phyloP scores from a whole-genome alignment of 2,888 invertebrate genomes.

The Lepidochrysops patricia region DNA sequence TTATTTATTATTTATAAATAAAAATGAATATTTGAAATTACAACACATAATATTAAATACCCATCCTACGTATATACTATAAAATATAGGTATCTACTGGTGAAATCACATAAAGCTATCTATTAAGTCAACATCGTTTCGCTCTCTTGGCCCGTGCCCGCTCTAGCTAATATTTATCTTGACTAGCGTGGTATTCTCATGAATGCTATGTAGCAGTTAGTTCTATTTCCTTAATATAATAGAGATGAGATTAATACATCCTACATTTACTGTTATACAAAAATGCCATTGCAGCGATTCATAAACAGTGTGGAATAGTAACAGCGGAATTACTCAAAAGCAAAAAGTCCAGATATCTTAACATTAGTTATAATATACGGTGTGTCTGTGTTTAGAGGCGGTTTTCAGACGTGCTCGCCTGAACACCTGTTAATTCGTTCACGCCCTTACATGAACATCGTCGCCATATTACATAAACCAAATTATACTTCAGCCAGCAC shows the following conservation, averaged over 20 bases:
- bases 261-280: neutral
- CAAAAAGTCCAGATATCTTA: no score
- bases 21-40: no score
- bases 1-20: no score
- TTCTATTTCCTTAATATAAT: no score
- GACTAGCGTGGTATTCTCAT: slow-evolving; percentile 35
- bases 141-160: slow-evolving; percentile 25
- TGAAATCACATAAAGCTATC: neutral
- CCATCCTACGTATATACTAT: neutral
- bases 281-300: neutral
- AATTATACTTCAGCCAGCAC: no score
- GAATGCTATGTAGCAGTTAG: neutral
- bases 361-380: no score
- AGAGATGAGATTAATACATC: no score
- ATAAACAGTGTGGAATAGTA: no score
- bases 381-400: no score
- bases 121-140: neutral
- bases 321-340: no score
- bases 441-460: neutral
- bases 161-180: slow-evolving; percentile 44
- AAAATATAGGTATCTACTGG: neutral
- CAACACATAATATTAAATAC: no score
- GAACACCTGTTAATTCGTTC: neutral
- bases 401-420: neutral
- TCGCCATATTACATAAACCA: neutral